These are phyloP conservation scores for Chrysogorgia sp. DNA, from an alignment of 92 coral and sea anemone genomes.

Conservation along the genomic window DNA sequence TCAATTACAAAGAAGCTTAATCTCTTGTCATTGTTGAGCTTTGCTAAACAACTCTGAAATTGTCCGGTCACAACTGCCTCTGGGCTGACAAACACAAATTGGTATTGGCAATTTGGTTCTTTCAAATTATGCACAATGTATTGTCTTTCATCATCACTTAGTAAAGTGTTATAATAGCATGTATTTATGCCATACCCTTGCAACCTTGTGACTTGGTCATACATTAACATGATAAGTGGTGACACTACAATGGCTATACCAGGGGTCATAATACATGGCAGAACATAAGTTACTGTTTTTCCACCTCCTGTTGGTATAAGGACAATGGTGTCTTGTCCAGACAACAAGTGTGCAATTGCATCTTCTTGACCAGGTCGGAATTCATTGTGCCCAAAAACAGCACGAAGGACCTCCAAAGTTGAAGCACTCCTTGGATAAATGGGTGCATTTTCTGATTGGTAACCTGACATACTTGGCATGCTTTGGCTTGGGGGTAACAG, in stretches of 20 bases:
- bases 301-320: conserved; percentile 63
- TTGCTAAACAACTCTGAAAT: conserved; percentile 35
- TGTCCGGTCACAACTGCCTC: conserved; percentile 50
- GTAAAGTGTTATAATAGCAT: conserved; percentile 34
- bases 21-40: conserved; percentile 14
- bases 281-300: conserved; percentile 45
- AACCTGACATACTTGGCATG: conserved; percentile 12
- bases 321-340: too few species aligned
- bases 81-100: conserved; percentile 50
- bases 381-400: conserved; percentile 38
- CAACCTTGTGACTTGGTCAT: conserved; percentile 44
- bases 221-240: conserved; percentile 46
- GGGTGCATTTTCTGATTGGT: not conserved
- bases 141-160: conserved; percentile 40
- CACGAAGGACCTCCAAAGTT: conserved; percentile 14
- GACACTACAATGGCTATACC: conserved; percentile 46
- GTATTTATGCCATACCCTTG: conserved; percentile 45
- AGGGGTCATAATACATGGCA: conserved; percentile 41
- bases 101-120: conserved; percentile 47
- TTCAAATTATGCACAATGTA: conserved; percentile 40
- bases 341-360: conserved; percentile 10
- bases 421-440: not conserved
- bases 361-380: conserved; percentile 41
- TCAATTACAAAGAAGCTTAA: too few species aligned
- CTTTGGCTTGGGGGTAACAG: conserved; percentile 1